Conservation (phyloP, 2,888 invertebrate species). For the Oasisia sp. region DNA sequence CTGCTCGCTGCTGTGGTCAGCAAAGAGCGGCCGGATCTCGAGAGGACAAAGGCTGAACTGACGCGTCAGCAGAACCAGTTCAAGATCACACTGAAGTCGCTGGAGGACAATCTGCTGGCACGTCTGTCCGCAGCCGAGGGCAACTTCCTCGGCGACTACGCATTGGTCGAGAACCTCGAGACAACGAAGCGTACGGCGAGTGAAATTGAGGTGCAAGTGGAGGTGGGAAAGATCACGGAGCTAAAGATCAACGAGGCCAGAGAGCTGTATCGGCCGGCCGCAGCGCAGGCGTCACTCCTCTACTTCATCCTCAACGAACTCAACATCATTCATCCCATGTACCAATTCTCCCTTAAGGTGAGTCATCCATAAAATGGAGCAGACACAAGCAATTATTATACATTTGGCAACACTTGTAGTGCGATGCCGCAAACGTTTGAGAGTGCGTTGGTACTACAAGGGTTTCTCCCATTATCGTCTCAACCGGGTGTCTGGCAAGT, state of each 20-base stretch:
- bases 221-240: constrained; percentile 92
- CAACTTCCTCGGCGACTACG: constrained; percentile 93
- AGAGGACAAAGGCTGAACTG: constrained; percentile 91
- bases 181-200: constrained; percentile 95
- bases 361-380: not conserved
- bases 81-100: constrained; percentile 89
- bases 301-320: constrained; percentile 96
- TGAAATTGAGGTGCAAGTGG: constrained; percentile 89
- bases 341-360: constrained; percentile 95
- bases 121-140: constrained; percentile 91
- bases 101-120: constrained; percentile 92
- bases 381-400: not conserved
- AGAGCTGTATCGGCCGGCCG: constrained; percentile 90
- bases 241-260: constrained; percentile 91
- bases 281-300: constrained; percentile 89
- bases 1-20: constrained; percentile 95
- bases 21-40: constrained; percentile 94
- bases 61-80: constrained; percentile 97
- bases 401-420: too few species aligned
- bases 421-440: too few species aligned
- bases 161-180: constrained; percentile 94
- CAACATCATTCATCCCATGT: constrained; percentile 95
- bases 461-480: not conserved
- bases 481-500: not conserved
- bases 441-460: not conserved